These are phyloP conservation scores for Dermatophagoides farinae DNA, from an alignment of 1,140 invertebrate species.

Conservation along the genomic window DNA sequence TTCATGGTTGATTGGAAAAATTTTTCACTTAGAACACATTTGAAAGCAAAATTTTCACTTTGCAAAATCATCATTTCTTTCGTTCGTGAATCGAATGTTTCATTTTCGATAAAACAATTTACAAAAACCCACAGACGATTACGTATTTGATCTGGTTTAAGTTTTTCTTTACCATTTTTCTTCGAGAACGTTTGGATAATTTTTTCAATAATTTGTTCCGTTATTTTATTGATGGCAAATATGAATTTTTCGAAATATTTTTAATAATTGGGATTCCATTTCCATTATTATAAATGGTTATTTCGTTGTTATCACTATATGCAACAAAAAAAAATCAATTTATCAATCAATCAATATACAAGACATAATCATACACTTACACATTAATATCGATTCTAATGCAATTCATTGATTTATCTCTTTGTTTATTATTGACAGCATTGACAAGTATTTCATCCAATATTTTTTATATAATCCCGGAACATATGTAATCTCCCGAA, in stretches of 20 bases:
- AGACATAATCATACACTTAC: no score
- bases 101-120: slow-evolving; percentile 96
- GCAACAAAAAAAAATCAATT: no score
- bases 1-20: slow-evolving; percentile 60
- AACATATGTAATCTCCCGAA: slow-evolving; percentile 74
- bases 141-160: slow-evolving; percentile 69
- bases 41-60: slow-evolving; percentile 85
- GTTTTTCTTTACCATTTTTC: slow-evolving; percentile 61
- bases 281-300: slow-evolving; percentile 95
- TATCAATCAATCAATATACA: no score
- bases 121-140: slow-evolving; percentile 96
- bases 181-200: slow-evolving; percentile 67
- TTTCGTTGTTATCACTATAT: slow-evolving; percentile 69
- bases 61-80: slow-evolving; percentile 93
- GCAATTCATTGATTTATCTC: slow-evolving; percentile 76
- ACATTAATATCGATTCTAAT: slow-evolving; percentile 92
- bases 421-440: slow-evolving; percentile 96
- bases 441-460: slow-evolving; percentile 99
- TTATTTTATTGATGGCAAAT: slow-evolving; percentile 85
- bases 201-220: slow-evolving; percentile 65
- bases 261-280: slow-evolving; percentile 91
- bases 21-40: slow-evolving; percentile 70
- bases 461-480: slow-evolving; percentile 97
- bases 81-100: slow-evolving; percentile 97
- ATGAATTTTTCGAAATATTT: slow-evolving; percentile 97